phyloP scores from a whole-genome alignment of 2,113 vertebrate genomes.

The Gambusia holbrooki region DNA sequence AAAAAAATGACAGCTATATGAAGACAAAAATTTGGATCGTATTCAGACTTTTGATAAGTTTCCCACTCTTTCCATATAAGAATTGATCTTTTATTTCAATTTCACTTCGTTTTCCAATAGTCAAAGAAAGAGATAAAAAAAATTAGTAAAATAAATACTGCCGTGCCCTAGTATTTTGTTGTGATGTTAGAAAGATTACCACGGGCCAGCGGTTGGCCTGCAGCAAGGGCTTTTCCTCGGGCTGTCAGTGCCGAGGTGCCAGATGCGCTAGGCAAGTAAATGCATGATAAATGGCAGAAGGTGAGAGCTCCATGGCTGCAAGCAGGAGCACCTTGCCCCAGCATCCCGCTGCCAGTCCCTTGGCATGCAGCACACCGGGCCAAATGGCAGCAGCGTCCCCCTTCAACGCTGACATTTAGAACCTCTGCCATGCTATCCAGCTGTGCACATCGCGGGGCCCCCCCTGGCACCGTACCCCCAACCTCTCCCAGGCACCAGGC shows the following conservation, averaged over 20 bases:
- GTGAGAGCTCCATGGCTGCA: constrained; percentile 61
- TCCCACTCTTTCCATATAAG: constrained; percentile 8
- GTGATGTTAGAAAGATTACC: constrained; percentile 42
- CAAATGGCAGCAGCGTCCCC: constrained; percentile 76
- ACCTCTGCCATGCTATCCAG: constrained; percentile 76
- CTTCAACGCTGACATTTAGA: constrained; percentile 82
- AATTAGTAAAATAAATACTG: constrained; percentile 23
- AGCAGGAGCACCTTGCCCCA: constrained; percentile 63
- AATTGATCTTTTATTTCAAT: not conserved
- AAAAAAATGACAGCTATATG: constrained; percentile 28
- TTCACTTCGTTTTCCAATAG: not conserved
- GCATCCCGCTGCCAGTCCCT: constrained; percentile 68
- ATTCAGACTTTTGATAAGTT: not conserved
- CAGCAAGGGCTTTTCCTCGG: constrained; percentile 54
- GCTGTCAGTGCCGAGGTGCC: constrained; percentile 60
- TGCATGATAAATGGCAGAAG: constrained; percentile 79
- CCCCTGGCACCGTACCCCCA: constrained; percentile 18
- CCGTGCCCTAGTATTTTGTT: constrained; percentile 19
- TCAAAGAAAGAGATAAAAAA: constrained; percentile 1
- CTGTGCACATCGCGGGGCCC: constrained; percentile 67
- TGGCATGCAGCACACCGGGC: constrained; percentile 68
- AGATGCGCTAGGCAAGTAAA: constrained; percentile 69
- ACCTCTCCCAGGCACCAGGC: constrained; percentile 35
- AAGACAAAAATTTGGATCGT: constrained; percentile 17
- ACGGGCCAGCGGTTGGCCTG: constrained; percentile 50